These are phyloP conservation scores for Eupleurogrammus muticus DNA, from an alignment of 2,797 vertebrate genomes.

Conservation along the genomic window DNA sequence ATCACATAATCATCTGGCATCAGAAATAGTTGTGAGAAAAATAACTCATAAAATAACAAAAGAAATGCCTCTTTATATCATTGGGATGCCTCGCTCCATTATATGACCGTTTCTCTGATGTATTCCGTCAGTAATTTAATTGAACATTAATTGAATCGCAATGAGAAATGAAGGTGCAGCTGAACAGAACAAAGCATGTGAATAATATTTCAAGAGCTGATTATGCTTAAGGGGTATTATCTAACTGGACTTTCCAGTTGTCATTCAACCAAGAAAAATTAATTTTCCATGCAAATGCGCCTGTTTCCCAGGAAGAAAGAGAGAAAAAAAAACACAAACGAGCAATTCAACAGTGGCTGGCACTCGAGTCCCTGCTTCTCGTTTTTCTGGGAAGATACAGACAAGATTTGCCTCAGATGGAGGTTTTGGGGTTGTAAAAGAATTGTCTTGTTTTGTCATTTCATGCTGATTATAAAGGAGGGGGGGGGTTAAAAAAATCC, in stretches of 20 bases:
- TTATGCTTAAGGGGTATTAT: conserved; percentile 63
- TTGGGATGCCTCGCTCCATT: conserved; percentile 7
- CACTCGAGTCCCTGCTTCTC: conserved; percentile 5
- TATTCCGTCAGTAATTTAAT: conserved; percentile 55
- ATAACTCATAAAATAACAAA: conserved; percentile 7
- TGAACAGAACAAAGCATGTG: conserved; percentile 60
- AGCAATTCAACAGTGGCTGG: conserved; percentile 15
- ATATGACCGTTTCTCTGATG: conserved; percentile 35
- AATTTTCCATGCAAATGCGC: conserved; percentile 54
- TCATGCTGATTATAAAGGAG: not conserved
- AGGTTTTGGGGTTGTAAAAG: conserved; percentile 19
- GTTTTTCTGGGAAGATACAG: conserved; percentile 4
- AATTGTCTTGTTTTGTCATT: conserved; percentile 22
- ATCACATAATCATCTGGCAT: conserved; percentile 19
- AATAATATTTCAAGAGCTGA: conserved; percentile 71
- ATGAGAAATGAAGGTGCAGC: conserved; percentile 56
- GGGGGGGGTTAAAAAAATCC: not conserved
- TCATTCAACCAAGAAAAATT: conserved; percentile 64
- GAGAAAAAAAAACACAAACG: conserved; percentile 11
- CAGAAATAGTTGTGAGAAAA: conserved; percentile 19
- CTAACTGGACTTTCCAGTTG: conserved; percentile 61
- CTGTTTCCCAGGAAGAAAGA: conserved; percentile 21
- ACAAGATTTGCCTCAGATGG: conserved; percentile 4
- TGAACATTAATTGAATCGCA: conserved; percentile 63
- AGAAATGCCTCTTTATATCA: conserved; percentile 26